Evolutionary conservation across 2,888 invertebrate genomes (phyloP).

Genomic region (Perizoma affinitatum): DNA sequence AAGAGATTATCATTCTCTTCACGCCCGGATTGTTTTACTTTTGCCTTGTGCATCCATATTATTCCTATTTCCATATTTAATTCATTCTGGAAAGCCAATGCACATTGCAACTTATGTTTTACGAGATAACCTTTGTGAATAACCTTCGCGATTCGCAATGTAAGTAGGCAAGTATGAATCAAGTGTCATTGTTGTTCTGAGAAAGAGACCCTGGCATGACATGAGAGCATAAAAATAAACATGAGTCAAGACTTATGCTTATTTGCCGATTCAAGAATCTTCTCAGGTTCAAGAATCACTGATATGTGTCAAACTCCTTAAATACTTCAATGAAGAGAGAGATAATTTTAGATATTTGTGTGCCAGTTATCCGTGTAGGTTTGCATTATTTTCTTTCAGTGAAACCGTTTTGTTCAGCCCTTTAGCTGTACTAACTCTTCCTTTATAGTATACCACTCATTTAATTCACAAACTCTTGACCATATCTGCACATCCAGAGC

Average conservation of each 20-base stretch:
- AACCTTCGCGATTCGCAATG: constrained; percentile 24
- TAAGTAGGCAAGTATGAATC: constrained; percentile 43
- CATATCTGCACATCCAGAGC: no score
- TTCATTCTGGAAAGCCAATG: constrained; percentile 6
- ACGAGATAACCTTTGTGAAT: constrained; percentile 24
- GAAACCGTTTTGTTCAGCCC: not conserved
- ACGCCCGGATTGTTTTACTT: constrained; percentile 31
- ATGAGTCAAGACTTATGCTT: no score
- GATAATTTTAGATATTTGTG: not conserved
- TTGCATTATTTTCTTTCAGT: not conserved
- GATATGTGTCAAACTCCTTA: not conserved
- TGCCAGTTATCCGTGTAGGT: no score
- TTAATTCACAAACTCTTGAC: no score
- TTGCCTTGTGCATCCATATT: constrained; percentile 19
- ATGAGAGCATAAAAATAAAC: constrained; percentile 43
- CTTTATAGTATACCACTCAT: not conserved
- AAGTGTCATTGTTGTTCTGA: constrained; percentile 54
- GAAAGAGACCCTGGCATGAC: constrained; percentile 62
- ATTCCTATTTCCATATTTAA: constrained; percentile 8
- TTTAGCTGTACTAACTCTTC: not conserved
- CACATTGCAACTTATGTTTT: constrained; percentile 6
- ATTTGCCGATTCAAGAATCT: no score
- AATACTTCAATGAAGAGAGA: no score
- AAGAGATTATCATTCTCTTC: constrained; percentile 22
- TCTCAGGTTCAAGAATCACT: constrained; percentile 18